Evolutionary conservation across 2,797 vertebrate genomes (phyloP).

Genomic region (Premnoplex brunnescens): DNA sequence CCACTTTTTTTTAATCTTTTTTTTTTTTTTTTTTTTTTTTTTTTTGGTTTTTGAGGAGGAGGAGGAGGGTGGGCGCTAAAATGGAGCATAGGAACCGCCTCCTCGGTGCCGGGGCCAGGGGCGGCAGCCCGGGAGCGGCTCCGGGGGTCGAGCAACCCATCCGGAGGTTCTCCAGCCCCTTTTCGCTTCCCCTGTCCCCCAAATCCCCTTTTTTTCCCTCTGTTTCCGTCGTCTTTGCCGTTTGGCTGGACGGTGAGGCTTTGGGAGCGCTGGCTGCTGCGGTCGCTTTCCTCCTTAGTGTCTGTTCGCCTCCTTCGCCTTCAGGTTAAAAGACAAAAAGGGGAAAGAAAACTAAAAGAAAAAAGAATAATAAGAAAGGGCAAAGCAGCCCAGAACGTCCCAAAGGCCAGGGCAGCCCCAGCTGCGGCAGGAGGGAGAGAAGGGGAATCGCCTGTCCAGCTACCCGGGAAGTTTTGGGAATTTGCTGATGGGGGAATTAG

Average conservation of each 20-base stretch:
- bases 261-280: not conserved
- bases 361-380: not conserved
- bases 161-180: not conserved
- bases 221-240: not conserved
- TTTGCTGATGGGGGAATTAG: not conserved
- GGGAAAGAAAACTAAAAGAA: too few species aligned
- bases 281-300: not conserved
- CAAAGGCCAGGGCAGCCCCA: not conserved
- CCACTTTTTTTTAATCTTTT: rapidly evolving
- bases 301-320: not conserved
- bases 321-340: not conserved
- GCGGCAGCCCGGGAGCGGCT: not conserved
- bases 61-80: not conserved
- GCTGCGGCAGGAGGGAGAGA: not conserved
- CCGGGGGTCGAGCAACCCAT: not conserved
- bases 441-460: not conserved
- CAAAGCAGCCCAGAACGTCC: not conserved
- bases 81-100: not conserved
- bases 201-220: not conserved
- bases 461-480: not conserved
- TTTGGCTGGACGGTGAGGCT: not conserved
- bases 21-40: rapidly evolving
- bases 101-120: not conserved
- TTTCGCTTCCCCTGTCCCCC: not conserved
- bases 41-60: too few species aligned